These are phyloP conservation scores for Phyllopteryx taeniolatus DNA, from an alignment of 2,113 vertebrate species.

Conservation along the genomic window DNA sequence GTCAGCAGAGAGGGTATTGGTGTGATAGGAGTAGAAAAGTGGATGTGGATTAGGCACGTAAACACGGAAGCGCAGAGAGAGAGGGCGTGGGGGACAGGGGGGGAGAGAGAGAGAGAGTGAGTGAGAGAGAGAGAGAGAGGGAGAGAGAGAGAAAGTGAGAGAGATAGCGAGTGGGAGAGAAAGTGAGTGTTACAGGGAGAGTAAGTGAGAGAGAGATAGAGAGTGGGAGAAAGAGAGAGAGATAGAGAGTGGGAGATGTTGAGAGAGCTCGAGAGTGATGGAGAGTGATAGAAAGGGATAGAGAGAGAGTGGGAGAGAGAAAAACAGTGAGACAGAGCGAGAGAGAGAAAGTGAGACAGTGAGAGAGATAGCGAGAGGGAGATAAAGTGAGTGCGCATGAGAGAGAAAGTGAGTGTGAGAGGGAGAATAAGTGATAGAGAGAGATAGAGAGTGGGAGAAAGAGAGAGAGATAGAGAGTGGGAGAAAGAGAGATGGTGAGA, in stretches of 20 bases:
- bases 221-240: too few species aligned
- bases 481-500: too few species aligned
- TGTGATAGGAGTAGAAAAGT: conserved; percentile 21
- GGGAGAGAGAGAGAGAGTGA: background rate
- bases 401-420: background rate
- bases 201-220: background rate
- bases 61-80: background rate
- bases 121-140: too few species aligned
- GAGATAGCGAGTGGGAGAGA: background rate
- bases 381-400: background rate
- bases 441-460: background rate
- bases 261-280: too few species aligned
- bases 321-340: too few species aligned
- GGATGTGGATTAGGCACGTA: conserved; percentile 19
- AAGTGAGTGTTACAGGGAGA: background rate
- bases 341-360: background rate
- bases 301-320: too few species aligned
- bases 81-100: too few species aligned
- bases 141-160: background rate
- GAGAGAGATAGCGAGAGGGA: background rate
- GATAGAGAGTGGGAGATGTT: too few species aligned
- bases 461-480: too few species aligned
- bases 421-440: too few species aligned
- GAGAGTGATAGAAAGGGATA: too few species aligned
- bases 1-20: conserved; percentile 27